These are phyloP conservation scores for Drosophila chauvacae DNA, from an alignment of 1,140 invertebrate species.

Conservation along the genomic window DNA sequence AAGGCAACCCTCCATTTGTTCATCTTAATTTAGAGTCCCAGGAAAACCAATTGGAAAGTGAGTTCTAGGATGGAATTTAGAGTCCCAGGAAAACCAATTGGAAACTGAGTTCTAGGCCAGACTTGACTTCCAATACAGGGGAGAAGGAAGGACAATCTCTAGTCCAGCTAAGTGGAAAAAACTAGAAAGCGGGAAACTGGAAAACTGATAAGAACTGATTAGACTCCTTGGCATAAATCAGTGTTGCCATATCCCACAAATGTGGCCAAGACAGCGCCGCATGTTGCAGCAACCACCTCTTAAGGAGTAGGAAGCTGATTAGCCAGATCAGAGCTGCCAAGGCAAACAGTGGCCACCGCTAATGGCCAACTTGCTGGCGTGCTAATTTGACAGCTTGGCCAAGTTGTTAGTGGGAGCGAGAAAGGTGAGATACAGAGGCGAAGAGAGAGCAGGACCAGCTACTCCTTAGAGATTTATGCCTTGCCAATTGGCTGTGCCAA, in stretches of 20 bases:
- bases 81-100: not conserved
- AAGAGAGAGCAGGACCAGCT: not conserved
- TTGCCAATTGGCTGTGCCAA: slow-evolving; percentile 71
- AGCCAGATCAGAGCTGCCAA: slow-evolving; percentile 41
- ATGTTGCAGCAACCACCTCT: slow-evolving; percentile 14
- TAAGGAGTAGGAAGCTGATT: slow-evolving; percentile 48
- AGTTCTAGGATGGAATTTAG: not conserved
- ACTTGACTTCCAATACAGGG: too few species aligned
- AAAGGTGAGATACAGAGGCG: slow-evolving; percentile 13
- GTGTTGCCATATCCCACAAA: slow-evolving; percentile 18
- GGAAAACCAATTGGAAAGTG: slow-evolving; percentile 26
- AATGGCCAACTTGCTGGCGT: slow-evolving; percentile 53
- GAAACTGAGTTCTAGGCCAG: not conserved
- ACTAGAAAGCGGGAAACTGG: not conserved
- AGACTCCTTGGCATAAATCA: slow-evolving; percentile 20
- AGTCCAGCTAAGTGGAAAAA: not conserved
- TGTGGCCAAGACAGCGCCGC: slow-evolving; percentile 7
- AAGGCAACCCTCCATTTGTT: slow-evolving; percentile 39
- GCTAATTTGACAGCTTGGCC: slow-evolving; percentile 70
- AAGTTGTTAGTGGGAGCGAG: slow-evolving; percentile 9
- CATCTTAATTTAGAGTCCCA: slow-evolving; percentile 47
- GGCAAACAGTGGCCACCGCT: slow-evolving; percentile 32
- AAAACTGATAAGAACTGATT: slow-evolving; percentile 33
- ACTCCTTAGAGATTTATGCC: slow-evolving; percentile 66
- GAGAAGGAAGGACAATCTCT: not conserved